A percentile compares a stretch with the other conserved stretches of the same genome.
These are phyloP conservation scores for Marmota flaviventris DNA, from an alignment of 2,113 vertebrate species.

Conservation along the genomic window DNA sequence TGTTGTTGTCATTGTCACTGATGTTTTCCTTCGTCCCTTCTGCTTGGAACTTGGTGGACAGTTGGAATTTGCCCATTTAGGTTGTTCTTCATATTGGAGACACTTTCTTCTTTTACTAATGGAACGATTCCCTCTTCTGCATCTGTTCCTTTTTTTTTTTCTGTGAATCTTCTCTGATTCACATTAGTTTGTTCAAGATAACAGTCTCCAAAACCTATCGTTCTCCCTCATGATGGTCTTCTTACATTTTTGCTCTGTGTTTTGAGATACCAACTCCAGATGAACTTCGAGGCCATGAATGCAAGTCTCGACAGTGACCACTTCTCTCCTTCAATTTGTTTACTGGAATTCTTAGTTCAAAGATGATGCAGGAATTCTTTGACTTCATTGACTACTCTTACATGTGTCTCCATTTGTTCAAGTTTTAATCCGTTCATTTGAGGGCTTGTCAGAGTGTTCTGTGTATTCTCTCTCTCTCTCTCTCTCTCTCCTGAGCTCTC, in stretches of 20 bases:
- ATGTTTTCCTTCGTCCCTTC: neutral
- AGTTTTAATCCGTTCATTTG: neutral
- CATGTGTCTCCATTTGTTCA: neutral
- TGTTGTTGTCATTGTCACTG: too few species aligned
- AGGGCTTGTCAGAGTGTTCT: neutral
- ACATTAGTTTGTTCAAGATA: neutral
- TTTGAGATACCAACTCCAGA: neutral
- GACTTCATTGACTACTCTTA: neutral
- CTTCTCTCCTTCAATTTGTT: neutral
- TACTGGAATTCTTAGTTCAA: neutral
- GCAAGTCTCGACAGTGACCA: neutral
- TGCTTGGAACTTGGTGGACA: neutral
- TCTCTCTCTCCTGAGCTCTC: neutral
- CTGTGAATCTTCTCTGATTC: neutral
- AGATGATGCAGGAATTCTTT: neutral
- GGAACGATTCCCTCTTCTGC: neutral
- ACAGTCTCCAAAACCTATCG: neutral
- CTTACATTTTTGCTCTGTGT: neutral
- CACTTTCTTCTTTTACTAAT: neutral
- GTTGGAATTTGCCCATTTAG: neutral
- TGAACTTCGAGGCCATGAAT: neutral
- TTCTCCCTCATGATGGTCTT: neutral
- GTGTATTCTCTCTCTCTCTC: neutral
- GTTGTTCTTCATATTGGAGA: neutral
- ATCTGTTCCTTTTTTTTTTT: neutral